A percentile compares a stretch with the other conserved stretches of the same genome.
phyloP scores from a whole-genome alignment of 2,113 vertebrate genomes.

The Stegastes partitus region DNA sequence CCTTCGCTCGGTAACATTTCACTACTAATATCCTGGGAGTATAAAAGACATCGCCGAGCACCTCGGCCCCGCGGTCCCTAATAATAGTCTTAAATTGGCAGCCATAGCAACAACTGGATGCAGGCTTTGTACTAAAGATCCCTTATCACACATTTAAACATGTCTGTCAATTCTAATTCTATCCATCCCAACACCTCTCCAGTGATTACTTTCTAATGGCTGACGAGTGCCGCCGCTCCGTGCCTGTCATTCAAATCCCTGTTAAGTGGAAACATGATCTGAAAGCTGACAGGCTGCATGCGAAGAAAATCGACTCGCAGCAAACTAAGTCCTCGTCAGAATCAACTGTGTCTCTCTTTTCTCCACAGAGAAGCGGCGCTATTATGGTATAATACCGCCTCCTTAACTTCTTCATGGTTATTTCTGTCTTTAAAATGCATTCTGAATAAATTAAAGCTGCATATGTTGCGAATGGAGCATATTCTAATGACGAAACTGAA shows the following conservation, averaged over 20 bases:
- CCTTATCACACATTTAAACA: constrained; percentile 50
- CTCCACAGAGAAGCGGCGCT: neutral
- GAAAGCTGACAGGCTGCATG: constrained; percentile 26
- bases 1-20: constrained; percentile 26
- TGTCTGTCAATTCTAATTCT: constrained; percentile 53
- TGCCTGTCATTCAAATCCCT: constrained; percentile 57
- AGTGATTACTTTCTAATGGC: constrained; percentile 44
- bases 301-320: constrained; percentile 26
- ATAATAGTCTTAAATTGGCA: constrained; percentile 42
- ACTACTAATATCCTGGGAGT: constrained; percentile 19
- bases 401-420: neutral
- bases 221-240: constrained; percentile 37
- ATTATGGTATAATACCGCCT: neutral
- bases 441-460: too few species aligned
- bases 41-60: constrained; percentile 36
- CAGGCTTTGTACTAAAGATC: constrained; percentile 58
- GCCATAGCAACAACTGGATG: constrained; percentile 44
- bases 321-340: constrained; percentile 10
- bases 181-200: constrained; percentile 25
- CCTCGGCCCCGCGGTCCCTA: constrained; percentile 27
- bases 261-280: constrained; percentile 28
- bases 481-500: too few species aligned
- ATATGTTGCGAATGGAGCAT: too few species aligned
- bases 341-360: neutral
- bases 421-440: too few species aligned